phyloP scores from a whole-genome alignment of 2,113 vertebrate species.

The Sylvia atricapilla region DNA sequence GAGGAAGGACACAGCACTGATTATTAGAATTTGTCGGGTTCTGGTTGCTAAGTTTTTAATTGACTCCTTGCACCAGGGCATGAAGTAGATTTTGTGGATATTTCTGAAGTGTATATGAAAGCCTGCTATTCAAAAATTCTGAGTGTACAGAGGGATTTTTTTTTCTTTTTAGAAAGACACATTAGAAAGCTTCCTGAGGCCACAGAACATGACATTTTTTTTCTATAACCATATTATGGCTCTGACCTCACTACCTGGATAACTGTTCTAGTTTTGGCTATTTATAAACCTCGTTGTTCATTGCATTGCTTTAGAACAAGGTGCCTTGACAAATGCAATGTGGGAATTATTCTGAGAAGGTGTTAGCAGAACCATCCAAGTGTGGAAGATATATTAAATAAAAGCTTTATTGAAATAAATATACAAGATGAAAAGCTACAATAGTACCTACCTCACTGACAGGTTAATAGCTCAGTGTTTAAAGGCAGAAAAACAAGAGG shows the following conservation, averaged over 20 bases:
- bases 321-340: neutral
- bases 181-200: neutral
- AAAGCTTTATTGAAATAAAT: conserved; percentile 27
- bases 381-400: conserved; percentile 24
- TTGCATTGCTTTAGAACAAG: neutral
- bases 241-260: neutral
- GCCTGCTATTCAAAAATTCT: neutral
- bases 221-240: neutral
- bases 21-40: neutral
- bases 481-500: neutral
- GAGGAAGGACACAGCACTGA: neutral
- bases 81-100: neutral
- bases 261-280: neutral
- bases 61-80: neutral
- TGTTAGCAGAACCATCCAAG: neutral
- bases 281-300: neutral
- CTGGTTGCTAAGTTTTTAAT: neutral
- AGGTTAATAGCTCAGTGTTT: conserved; percentile 19
- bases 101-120: neutral
- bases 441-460: neutral
- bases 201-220: neutral
- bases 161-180: neutral
- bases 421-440: neutral
- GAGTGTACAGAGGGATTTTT: accelerated
- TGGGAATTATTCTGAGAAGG: neutral